Evolutionary conservation across 1,140 invertebrate genomes (phyloP).

Genomic region (Hirudo medicinalis): DNA sequence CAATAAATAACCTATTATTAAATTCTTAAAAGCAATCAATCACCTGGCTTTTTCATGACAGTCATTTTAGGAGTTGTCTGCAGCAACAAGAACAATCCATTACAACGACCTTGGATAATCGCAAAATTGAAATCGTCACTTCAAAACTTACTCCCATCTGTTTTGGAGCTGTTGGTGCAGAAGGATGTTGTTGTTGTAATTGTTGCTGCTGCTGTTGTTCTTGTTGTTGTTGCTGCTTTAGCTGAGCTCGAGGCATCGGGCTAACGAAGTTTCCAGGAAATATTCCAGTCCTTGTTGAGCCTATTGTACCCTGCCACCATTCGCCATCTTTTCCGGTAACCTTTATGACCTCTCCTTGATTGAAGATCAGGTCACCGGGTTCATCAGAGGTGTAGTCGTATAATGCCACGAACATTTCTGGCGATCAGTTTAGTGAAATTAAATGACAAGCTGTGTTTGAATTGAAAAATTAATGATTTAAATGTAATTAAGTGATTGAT

Average conservation of each 20-base stretch:
- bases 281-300: slow-evolving; percentile 67
- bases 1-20: too few relatives aligned
- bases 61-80: background rate
- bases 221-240: background rate
- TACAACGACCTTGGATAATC: background rate
- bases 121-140: background rate
- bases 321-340: slow-evolving; percentile 59
- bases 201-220: slow-evolving; percentile 1
- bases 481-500: too few relatives aligned
- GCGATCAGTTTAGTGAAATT: too few relatives aligned
- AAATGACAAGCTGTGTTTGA: too few relatives aligned
- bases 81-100: background rate
- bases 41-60: slow-evolving; percentile 5
- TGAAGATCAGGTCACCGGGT: slow-evolving; percentile 76
- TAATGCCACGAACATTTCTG: slow-evolving; percentile 48
- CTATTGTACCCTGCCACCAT: slow-evolving; percentile 89
- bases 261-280: slow-evolving; percentile 60
- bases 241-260: slow-evolving; percentile 25
- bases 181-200: slow-evolving; percentile 19
- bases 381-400: slow-evolving; percentile 62
- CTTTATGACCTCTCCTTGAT: slow-evolving; percentile 70
- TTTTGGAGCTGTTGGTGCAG: slow-evolving; percentile 45
- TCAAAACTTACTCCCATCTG: slow-evolving; percentile 39
- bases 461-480: too few relatives aligned
- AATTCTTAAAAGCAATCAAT: too few relatives aligned